Evolutionary conservation across 1,140 invertebrate genomes (phyloP).

Genomic region (Drosophila pachea): DNA sequence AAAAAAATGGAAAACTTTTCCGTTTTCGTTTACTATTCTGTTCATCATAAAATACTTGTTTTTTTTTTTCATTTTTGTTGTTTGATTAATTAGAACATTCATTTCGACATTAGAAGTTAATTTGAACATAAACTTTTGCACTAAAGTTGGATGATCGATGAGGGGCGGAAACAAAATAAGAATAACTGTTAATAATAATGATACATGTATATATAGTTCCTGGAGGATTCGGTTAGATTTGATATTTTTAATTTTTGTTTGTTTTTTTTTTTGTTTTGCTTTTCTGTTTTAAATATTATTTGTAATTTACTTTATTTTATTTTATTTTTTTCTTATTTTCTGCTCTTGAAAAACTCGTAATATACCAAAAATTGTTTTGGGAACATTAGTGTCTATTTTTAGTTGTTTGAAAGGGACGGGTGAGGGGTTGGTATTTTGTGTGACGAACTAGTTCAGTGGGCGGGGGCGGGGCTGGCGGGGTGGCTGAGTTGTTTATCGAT

Average conservation of each 20-base stretch:
- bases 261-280: not conserved
- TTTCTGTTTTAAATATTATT: not conserved
- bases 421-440: not conserved
- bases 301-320: slow-evolving; percentile 1
- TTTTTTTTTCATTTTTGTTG: slow-evolving; percentile 34
- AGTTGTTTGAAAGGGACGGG: too few species aligned
- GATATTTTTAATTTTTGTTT: slow-evolving; percentile 7
- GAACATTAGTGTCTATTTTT: slow-evolving; percentile 42
- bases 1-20: slow-evolving; percentile 8
- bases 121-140: slow-evolving; percentile 76
- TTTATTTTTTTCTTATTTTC: not conserved
- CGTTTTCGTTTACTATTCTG: slow-evolving; percentile 42
- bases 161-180: too few species aligned
- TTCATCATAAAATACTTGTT: slow-evolving; percentile 71
- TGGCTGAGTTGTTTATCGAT: slow-evolving; percentile 27
- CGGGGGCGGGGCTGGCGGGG: slow-evolving; percentile 3
- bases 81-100: slow-evolving; percentile 74
- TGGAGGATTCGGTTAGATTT: slow-evolving; percentile 23
- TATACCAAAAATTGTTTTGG: slow-evolving; percentile 20
- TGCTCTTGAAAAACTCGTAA: slow-evolving; percentile 23
- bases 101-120: slow-evolving; percentile 75
- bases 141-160: slow-evolving; percentile 45
- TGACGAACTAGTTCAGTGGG: not conserved
- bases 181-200: slow-evolving; percentile 9
- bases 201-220: slow-evolving; percentile 16